These are phyloP conservation scores for Plebejus anna DNA, from an alignment of 2,888 invertebrate species.

Conservation along the genomic window DNA sequence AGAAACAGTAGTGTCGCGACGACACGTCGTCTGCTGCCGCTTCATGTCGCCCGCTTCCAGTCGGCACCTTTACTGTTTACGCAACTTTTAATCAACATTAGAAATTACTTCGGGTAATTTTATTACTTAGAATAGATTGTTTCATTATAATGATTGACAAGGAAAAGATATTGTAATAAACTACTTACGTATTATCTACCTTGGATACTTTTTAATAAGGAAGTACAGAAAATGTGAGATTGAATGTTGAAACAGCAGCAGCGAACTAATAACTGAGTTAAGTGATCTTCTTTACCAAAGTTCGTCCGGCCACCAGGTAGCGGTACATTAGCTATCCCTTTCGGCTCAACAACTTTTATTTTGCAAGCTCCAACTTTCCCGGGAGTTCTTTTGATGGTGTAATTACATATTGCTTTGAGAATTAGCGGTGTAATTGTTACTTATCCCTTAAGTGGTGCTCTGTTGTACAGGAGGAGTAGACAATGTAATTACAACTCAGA, in stretches of 20 bases:
- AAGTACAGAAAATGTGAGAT: neutral
- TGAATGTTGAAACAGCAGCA: neutral
- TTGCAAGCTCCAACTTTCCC: neutral
- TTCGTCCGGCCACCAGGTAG: neutral
- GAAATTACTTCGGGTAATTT: too few relatives aligned
- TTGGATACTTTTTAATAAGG: neutral
- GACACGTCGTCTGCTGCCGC: too few relatives aligned
- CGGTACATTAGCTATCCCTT: neutral
- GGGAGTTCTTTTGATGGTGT: conserved; percentile 9
- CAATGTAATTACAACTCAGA: neutral
- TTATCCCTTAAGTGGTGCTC: neutral
- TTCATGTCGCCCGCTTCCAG: too few relatives aligned
- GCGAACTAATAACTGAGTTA: neutral
- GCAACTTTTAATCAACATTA: too few relatives aligned
- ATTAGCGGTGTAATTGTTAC: conserved; percentile 1
- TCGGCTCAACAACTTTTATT: neutral
- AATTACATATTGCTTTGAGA: conserved; percentile 16
- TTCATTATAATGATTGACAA: too few relatives aligned
- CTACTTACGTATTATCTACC: too few relatives aligned
- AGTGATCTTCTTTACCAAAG: neutral
- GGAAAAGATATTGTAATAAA: neutral
- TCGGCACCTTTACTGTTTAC: too few relatives aligned
- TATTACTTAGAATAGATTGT: too few relatives aligned
- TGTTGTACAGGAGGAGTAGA: neutral
- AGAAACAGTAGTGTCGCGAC: too few relatives aligned